Evolutionary conservation across 1,140 invertebrate genomes (phyloP).

Genomic region (Lucilia cuprina): DNA sequence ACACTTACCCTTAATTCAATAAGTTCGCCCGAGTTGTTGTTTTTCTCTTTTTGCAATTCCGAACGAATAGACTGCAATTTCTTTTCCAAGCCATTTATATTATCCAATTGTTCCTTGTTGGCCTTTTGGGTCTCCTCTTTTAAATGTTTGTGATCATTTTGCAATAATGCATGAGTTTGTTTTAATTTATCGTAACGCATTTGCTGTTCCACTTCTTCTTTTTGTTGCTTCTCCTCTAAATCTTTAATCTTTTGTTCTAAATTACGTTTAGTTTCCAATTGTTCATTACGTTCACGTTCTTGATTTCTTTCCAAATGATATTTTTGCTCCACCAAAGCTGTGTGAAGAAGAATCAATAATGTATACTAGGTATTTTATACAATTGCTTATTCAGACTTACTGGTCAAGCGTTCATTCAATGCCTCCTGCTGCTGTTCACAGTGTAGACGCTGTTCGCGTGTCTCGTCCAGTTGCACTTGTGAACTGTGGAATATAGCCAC

Average conservation of each 20-base stretch:
- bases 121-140: slow-evolving; percentile 46
- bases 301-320: slow-evolving; percentile 63
- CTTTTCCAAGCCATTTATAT: slow-evolving; percentile 48
- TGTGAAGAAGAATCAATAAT: slow-evolving; percentile 10
- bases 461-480: slow-evolving; percentile 64
- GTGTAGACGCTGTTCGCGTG: slow-evolving; percentile 58
- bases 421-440: slow-evolving; percentile 65
- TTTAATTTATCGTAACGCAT: slow-evolving; percentile 62
- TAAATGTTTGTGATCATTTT: slow-evolving; percentile 52
- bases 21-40: slow-evolving; percentile 47
- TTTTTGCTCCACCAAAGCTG: slow-evolving; percentile 61
- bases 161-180: slow-evolving; percentile 63
- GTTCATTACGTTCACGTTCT: slow-evolving; percentile 63
- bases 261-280: slow-evolving; percentile 59
- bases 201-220: slow-evolving; percentile 59
- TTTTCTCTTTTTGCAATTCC: slow-evolving; percentile 51
- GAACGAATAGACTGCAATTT: slow-evolving; percentile 48
- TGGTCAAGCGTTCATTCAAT: slow-evolving; percentile 64
- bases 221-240: slow-evolving; percentile 60
- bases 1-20: slow-evolving; percentile 51
- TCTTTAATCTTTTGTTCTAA: slow-evolving; percentile 62
- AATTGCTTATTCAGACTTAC: slow-evolving; percentile 49
- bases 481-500: slow-evolving; percentile 65
- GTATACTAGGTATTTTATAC: neutral
- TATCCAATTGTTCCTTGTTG: slow-evolving; percentile 54